These are phyloP conservation scores for Hippasteria phrygiana DNA, from an alignment of 53 echinoderm and acorn worm genomes.

Conservation along the genomic window DNA sequence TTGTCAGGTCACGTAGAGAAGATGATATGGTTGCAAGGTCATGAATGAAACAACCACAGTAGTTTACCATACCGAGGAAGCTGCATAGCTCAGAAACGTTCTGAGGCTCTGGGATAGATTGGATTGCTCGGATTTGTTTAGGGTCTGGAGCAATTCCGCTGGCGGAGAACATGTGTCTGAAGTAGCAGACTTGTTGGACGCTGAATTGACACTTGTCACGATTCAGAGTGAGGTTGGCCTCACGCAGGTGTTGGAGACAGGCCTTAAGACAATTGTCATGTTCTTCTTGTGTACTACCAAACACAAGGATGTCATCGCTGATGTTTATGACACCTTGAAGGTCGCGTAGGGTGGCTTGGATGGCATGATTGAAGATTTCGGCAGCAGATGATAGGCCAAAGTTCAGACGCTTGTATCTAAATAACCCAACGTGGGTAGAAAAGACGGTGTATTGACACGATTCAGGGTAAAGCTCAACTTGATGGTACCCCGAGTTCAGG, in stretches of 20 bases:
- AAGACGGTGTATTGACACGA: slow-evolving; percentile 67
- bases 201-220: slow-evolving; percentile 36
- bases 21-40: slow-evolving; percentile 65
- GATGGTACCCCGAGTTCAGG: slow-evolving; percentile 69
- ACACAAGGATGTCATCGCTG: slow-evolving; percentile 56
- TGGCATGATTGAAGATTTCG: slow-evolving; percentile 54
- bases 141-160: slow-evolving; percentile 60
- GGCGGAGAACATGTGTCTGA: slow-evolving; percentile 67
- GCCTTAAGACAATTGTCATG: slow-evolving; percentile 53
- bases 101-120: slow-evolving; percentile 41
- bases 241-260: slow-evolving; percentile 31
- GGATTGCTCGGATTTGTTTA: slow-evolving; percentile 62
- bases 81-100: slow-evolving; percentile 60
- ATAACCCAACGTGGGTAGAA: slow-evolving; percentile 50
- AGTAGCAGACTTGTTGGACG: slow-evolving; percentile 27
- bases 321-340: slow-evolving; percentile 55
- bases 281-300: slow-evolving; percentile 35
- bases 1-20: slow-evolving; percentile 51
- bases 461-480: slow-evolving; percentile 58
- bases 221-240: slow-evolving; percentile 46
- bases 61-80: slow-evolving; percentile 73
- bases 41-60: slow-evolving; percentile 60
- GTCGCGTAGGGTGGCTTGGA: slow-evolving; percentile 37
- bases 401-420: slow-evolving; percentile 54
- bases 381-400: slow-evolving; percentile 63